Conservation (phyloP, 2,888 invertebrate species). For the Pinctada fucata region DNA sequence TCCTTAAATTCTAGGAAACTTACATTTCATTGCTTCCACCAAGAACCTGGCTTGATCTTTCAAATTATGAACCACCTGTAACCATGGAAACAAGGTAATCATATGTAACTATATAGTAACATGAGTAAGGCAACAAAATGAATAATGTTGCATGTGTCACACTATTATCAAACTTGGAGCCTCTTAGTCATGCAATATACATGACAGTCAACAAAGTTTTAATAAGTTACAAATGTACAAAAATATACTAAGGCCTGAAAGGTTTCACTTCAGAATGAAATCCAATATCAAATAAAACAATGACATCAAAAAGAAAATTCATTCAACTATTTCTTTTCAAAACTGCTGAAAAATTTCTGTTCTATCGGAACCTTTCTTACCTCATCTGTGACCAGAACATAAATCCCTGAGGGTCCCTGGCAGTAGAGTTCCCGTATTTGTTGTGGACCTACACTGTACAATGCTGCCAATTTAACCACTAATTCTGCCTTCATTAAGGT, state of each 20-base stretch:
- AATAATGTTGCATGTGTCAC: not conserved
- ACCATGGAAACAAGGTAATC: constrained; percentile 14
- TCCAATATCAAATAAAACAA: no score
- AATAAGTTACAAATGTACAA: no score
- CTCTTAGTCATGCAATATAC: not conserved
- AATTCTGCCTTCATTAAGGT: constrained; percentile 84
- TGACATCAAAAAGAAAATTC: no score
- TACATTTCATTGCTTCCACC: constrained; percentile 81
- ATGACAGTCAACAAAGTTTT: no score
- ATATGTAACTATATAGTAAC: not conserved
- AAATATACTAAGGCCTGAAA: no score
- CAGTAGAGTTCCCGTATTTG: constrained; percentile 83
- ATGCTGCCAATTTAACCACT: constrained; percentile 81
- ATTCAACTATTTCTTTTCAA: no score
- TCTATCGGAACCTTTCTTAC: constrained; percentile 75
- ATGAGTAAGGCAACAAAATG: no score
- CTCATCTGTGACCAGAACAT: constrained; percentile 90
- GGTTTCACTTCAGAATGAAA: no score
- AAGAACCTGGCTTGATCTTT: constrained; percentile 87
- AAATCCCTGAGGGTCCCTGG: constrained; percentile 90
- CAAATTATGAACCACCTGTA: constrained; percentile 84
- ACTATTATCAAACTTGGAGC: not conserved
- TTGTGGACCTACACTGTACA: constrained; percentile 79
- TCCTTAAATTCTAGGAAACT: constrained; percentile 20
- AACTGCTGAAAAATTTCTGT: no score